These are phyloP conservation scores for Drosophila orena DNA, from an alignment of 1,140 invertebrate species.

Conservation along the genomic window DNA sequence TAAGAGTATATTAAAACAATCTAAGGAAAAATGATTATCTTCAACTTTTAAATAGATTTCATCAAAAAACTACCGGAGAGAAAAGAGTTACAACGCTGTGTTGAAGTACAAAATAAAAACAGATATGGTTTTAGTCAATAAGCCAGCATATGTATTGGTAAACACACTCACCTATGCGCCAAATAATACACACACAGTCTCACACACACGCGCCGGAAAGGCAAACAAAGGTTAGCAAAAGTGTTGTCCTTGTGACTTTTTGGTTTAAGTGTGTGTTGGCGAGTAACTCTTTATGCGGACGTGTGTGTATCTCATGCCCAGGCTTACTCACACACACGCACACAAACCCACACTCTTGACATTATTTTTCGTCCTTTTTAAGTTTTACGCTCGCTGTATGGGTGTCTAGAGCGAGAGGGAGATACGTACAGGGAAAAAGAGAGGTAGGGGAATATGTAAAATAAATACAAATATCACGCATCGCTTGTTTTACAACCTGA, in stretches of 20 bases:
- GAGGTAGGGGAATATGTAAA: conserved; percentile 34
- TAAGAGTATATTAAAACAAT: too few species aligned
- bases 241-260: conserved; percentile 64
- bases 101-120: conserved; percentile 27
- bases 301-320: conserved; percentile 17
- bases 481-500: conserved; percentile 69
- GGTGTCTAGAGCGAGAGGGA: not conserved
- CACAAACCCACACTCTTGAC: conserved; percentile 34
- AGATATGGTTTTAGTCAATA: conserved; percentile 58
- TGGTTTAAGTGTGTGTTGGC: conserved; percentile 29
- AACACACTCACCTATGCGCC: conserved; percentile 39
- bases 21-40: too few species aligned
- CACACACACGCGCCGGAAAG: conserved; percentile 24
- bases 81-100: not conserved
- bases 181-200: conserved; percentile 27
- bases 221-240: conserved; percentile 50
- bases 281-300: conserved; percentile 25
- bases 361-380: conserved; percentile 64
- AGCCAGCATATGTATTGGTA: conserved; percentile 51
- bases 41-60: not conserved
- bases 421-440: not conserved
- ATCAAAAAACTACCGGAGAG: conserved; percentile 8
- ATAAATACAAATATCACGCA: conserved; percentile 71
- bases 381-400: conserved; percentile 33
- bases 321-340: conserved; percentile 7